Conservation (phyloP, 30 jellyfish, hydroid and myxozoan genomes). For the Turritopsis rubra region DNA sequence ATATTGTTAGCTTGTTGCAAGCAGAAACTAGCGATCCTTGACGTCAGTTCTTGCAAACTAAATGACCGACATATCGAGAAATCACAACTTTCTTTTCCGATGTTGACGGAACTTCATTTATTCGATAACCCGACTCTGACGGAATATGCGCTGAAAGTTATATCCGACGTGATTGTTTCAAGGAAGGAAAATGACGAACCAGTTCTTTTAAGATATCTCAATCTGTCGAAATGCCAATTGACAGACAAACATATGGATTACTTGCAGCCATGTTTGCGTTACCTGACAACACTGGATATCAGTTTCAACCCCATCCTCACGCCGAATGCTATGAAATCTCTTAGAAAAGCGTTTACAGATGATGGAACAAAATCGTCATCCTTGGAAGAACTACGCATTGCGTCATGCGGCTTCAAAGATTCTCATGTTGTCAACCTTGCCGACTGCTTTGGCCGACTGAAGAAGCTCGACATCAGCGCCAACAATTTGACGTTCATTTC, state of each 20-base stretch:
- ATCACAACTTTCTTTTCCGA: not conserved
- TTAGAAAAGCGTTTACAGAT: not conserved
- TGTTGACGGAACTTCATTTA: not conserved
- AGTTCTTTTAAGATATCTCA: not conserved
- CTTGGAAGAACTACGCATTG: not conserved
- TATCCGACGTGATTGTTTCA: not conserved
- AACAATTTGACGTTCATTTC: slow-evolving; percentile 4
- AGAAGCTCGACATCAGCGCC: not conserved
- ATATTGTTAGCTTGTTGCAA: not conserved
- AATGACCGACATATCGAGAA: not conserved
- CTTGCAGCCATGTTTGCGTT: not conserved
- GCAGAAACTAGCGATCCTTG: not conserved
- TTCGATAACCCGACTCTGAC: not conserved
- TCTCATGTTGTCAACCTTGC: slow-evolving; percentile 1
- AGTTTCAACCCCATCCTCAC: slow-evolving; percentile 5
- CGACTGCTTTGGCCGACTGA: not conserved
- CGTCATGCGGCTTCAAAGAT: slow-evolving; percentile 13
- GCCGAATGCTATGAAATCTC: not conserved
- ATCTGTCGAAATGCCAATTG: not conserved
- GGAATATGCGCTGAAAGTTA: not conserved
- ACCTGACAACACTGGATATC: not conserved
- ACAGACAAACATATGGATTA: not conserved
- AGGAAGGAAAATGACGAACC: not conserved
- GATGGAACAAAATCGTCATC: not conserved
- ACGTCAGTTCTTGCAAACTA: not conserved